phyloP scores from a whole-genome alignment of 1,140 invertebrate genomes.

The Metaphire vulgaris region DNA sequence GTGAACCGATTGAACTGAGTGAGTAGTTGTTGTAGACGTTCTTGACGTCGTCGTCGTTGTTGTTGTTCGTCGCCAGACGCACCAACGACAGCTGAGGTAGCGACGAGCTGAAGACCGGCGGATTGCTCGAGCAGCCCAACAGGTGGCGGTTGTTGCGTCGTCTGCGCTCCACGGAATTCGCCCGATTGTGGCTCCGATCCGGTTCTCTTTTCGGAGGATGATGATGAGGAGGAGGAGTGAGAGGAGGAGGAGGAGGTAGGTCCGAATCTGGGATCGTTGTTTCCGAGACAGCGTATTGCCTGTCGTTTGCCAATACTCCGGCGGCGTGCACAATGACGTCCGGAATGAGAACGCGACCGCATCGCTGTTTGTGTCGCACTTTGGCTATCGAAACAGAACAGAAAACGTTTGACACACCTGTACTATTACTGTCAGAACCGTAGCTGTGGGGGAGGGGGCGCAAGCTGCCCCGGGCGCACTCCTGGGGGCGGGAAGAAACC shows the following conservation, averaged over 20 bases:
- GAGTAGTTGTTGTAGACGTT: too few species aligned
- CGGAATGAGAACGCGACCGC: background rate
- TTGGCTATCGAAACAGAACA: too few species aligned
- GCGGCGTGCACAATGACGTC: slow-evolving; percentile 1
- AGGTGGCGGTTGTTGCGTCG: background rate
- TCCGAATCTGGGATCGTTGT: too few species aligned
- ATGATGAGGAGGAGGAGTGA: too few species aligned
- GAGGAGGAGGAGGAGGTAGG: too few species aligned
- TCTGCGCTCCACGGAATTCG: background rate
- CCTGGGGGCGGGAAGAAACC: too few species aligned
- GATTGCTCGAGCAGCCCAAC: background rate
- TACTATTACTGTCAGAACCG: too few species aligned
- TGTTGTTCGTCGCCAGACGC: background rate
- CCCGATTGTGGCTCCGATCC: background rate
- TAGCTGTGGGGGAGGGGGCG: too few species aligned
- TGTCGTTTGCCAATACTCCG: background rate
- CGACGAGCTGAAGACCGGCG: background rate
- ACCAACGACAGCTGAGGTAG: background rate
- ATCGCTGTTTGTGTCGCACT: too few species aligned
- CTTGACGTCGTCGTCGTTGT: background rate
- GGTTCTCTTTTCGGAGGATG: background rate
- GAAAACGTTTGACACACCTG: too few species aligned
- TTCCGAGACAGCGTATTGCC: too few species aligned
- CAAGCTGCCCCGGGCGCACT: too few species aligned
- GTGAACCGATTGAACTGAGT: background rate